Percentiles rank a stretch among this genome's conserved stretches.
phyloP scores from a whole-genome alignment of 2,888 invertebrate species.

The Euclidia mi region DNA sequence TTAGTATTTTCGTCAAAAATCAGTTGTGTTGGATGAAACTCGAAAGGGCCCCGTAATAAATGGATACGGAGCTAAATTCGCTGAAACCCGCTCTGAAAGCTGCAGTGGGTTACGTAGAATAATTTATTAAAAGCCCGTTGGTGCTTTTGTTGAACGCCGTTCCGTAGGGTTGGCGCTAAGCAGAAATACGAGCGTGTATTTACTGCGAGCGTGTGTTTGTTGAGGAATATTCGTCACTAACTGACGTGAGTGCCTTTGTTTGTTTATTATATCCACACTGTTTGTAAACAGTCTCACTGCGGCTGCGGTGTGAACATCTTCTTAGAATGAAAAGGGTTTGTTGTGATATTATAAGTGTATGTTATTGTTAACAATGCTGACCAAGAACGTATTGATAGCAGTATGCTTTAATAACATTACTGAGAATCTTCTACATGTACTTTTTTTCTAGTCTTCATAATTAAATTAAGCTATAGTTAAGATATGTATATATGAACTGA shows the following conservation, averaged over 20 bases:
- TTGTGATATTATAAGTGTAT: too few relatives aligned
- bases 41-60: constrained; percentile 66
- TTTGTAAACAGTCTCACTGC: too few relatives aligned
- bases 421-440: too few relatives aligned
- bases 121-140: constrained; percentile 81
- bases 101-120: constrained; percentile 72
- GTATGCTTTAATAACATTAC: too few relatives aligned
- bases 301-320: too few relatives aligned
- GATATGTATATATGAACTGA: too few relatives aligned
- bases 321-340: too few relatives aligned
- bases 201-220: constrained; percentile 16
- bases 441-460: too few relatives aligned
- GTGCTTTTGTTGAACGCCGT: constrained; percentile 70
- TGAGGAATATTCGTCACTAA: constrained; percentile 7
- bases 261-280: background rate
- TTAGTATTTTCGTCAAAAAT: constrained; percentile 63
- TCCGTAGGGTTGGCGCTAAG: constrained; percentile 58
- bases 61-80: constrained; percentile 67
- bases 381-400: too few relatives aligned
- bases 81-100: constrained; percentile 67
- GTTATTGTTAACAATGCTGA: too few relatives aligned
- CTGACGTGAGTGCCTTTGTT: background rate
- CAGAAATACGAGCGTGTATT: constrained; percentile 23
- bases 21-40: constrained; percentile 63
- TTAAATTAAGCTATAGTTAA: too few relatives aligned